A percentile compares a stretch with the other conserved stretches of the same genome.
Evolutionary conservation across 2,113 vertebrate species (phyloP).

Genomic region (Menura novaehollandiae): DNA sequence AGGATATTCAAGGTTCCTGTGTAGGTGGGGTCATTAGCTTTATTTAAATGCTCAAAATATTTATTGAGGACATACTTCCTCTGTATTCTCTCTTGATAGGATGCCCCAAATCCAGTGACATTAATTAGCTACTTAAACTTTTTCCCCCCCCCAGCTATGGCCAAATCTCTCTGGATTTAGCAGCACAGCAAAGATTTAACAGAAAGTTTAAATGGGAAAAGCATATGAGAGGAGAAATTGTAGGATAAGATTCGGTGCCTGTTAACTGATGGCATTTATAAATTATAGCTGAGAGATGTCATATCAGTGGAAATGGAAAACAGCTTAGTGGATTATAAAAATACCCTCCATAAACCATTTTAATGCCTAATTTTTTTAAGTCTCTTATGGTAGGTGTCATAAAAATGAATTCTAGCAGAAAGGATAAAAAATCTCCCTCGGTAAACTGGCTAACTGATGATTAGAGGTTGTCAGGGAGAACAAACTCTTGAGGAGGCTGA

Average conservation of each 20-base stretch:
- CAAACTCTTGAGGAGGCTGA: background rate
- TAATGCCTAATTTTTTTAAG: constrained; percentile 57
- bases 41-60: constrained; percentile 47
- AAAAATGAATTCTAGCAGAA: constrained; percentile 50
- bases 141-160: background rate
- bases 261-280: constrained; percentile 62
- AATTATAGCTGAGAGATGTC: constrained; percentile 63
- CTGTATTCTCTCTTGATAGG: background rate
- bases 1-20: background rate
- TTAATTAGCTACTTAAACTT: constrained; percentile 61
- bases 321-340: constrained; percentile 63
- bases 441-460: constrained; percentile 42
- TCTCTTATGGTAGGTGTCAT: constrained; percentile 54
- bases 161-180: constrained; percentile 56
- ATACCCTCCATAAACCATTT: constrained; percentile 55
- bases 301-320: constrained; percentile 55
- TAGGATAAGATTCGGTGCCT: constrained; percentile 33
- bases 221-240: background rate
- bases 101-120: constrained; percentile 44
- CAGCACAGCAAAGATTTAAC: constrained; percentile 51
- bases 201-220: constrained; percentile 61
- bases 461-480: constrained; percentile 33
- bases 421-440: constrained; percentile 7
- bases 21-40: background rate
- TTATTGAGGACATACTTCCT: constrained; percentile 50